These are phyloP conservation scores for Phoxinus dragarum DNA, from an alignment of 2,797 vertebrate genomes.

Conservation along the genomic window DNA sequence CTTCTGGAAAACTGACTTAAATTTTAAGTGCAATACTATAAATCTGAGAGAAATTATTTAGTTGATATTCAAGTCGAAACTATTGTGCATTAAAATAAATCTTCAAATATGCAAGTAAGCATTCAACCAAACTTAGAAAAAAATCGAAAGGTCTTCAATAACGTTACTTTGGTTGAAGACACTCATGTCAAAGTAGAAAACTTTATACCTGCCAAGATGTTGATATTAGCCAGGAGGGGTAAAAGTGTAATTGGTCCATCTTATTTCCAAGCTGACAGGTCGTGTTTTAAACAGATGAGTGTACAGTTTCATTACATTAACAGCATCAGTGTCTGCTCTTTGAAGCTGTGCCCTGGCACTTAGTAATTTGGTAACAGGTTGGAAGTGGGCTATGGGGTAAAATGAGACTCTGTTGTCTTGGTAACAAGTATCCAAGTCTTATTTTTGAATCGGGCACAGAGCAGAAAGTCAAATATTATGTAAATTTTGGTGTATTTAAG, in stretches of 20 bases:
- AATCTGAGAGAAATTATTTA: too few species aligned
- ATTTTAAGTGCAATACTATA: too few species aligned
- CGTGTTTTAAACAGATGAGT: slow-evolving; percentile 81
- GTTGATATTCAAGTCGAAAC: too few species aligned
- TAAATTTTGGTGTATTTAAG: too few species aligned
- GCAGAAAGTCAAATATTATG: slow-evolving; percentile 57
- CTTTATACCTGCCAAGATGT: slow-evolving; percentile 79
- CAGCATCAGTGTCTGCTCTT: slow-evolving; percentile 83
- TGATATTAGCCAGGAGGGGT: slow-evolving; percentile 75
- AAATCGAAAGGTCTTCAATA: slow-evolving; percentile 65
- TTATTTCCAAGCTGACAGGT: slow-evolving; percentile 85
- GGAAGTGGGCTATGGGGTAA: slow-evolving; percentile 91
- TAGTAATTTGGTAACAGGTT: slow-evolving; percentile 96
- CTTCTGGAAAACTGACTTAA: too few species aligned
- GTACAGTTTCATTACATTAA: slow-evolving; percentile 90
- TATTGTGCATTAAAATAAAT: background rate
- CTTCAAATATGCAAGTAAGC: background rate
- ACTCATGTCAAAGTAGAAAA: slow-evolving; percentile 71
- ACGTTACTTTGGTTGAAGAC: slow-evolving; percentile 61
- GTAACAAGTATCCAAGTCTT: slow-evolving; percentile 83
- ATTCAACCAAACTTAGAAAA: slow-evolving; percentile 23
- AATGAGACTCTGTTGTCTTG: slow-evolving; percentile 88
- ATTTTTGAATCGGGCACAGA: slow-evolving; percentile 77
- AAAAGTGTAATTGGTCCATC: slow-evolving; percentile 65
- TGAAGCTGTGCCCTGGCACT: slow-evolving; percentile 82